Conservation (phyloP, 2,113 vertebrate species). For the Rhinoderma darwinii region DNA sequence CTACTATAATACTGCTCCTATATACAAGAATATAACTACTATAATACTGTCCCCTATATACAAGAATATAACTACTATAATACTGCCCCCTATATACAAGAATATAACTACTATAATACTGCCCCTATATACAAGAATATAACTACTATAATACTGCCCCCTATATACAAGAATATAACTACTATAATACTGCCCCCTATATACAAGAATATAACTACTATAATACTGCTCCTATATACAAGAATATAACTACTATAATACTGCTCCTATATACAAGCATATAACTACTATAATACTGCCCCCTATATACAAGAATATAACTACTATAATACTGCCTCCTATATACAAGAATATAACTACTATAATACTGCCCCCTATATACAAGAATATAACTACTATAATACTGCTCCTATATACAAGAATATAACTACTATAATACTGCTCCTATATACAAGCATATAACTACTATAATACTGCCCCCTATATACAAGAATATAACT, state of each 20-base stretch:
- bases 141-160: background rate
- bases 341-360: background rate
- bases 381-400: conserved; percentile 1
- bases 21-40: no score
- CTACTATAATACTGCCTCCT: background rate
- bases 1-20: no score
- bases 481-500: background rate
- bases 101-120: background rate
- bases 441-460: background rate
- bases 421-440: conserved; percentile 6
- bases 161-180: no score
- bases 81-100: background rate
- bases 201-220: no score
- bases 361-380: background rate
- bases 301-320: no score
- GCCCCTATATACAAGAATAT: background rate
- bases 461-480: background rate
- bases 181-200: no score
- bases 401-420: background rate
- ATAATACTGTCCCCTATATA: background rate
- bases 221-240: no score
- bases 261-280: no score
- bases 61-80: conserved; percentile 6
- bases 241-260: no score
- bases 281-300: no score